phyloP scores from a whole-genome alignment of 2,113 vertebrate genomes.

The Pluvianellus socialis region DNA sequence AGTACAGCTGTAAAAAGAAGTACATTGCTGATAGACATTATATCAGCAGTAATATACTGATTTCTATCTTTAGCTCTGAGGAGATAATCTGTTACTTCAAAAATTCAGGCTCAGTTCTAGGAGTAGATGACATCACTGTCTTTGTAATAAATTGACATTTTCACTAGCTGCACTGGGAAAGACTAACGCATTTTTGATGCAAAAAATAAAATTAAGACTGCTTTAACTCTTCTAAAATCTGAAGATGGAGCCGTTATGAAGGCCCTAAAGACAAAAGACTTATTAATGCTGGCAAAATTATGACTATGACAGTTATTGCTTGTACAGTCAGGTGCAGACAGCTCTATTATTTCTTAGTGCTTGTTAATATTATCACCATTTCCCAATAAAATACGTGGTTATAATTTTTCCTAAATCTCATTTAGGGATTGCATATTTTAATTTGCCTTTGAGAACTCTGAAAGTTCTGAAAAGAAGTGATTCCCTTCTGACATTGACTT shows the following conservation, averaged over 20 bases:
- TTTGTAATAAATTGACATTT: background rate
- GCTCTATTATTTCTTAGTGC: background rate
- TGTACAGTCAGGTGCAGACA: background rate
- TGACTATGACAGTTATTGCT: background rate
- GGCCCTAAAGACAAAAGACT: background rate
- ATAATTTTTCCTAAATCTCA: background rate
- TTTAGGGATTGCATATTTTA: background rate
- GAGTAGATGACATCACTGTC: background rate
- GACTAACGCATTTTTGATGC: background rate
- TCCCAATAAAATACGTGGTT: background rate
- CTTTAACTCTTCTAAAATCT: background rate
- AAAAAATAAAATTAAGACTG: background rate
- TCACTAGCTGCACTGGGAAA: background rate
- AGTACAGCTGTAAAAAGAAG: background rate
- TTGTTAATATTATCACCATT: background rate
- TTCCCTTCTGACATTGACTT: background rate
- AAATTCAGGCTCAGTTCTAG: background rate
- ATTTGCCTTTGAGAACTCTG: background rate
- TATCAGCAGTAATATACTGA: background rate
- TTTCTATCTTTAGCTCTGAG: background rate
- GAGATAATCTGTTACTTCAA: background rate
- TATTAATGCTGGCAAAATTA: background rate
- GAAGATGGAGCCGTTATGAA: background rate
- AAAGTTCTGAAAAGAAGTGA: background rate
- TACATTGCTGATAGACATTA: background rate